Percentiles rank a stretch among this genome's conserved stretches.
phyloP scores from a whole-genome alignment of 2,888 invertebrate genomes.

The Apotomis betuletana region DNA sequence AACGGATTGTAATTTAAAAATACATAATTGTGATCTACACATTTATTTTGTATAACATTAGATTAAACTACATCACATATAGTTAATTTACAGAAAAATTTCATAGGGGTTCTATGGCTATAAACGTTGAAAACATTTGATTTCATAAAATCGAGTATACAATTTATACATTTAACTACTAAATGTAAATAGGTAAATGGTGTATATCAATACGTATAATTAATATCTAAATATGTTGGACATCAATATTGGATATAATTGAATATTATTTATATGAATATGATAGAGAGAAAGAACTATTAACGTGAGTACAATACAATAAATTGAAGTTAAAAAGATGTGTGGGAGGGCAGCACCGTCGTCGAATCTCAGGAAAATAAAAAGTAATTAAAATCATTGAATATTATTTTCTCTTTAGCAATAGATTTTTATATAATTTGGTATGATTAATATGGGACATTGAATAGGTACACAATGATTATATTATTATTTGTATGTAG shows the following conservation, averaged over 20 bases:
- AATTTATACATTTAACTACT: not conserved
- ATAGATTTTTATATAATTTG: not conserved
- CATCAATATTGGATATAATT: not conserved
- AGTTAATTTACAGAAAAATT: slow-evolving; percentile 7
- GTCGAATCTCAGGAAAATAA: too few relatives aligned
- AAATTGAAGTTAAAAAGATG: too few relatives aligned
- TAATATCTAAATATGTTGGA: not conserved
- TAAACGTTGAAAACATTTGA: not conserved
- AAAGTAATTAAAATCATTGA: not conserved
- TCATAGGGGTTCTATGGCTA: not conserved
- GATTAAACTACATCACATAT: slow-evolving; percentile 8
- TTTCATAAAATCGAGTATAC: not conserved
- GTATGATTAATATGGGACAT: not conserved
- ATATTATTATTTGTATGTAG: not conserved
- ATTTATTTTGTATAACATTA: slow-evolving; percentile 9
- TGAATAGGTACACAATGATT: not conserved
- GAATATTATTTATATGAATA: not conserved
- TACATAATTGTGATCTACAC: not conserved
- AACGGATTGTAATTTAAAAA: not conserved
- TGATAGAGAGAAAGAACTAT: too few relatives aligned
- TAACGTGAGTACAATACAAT: too few relatives aligned
- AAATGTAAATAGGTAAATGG: not conserved
- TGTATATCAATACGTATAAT: slow-evolving; percentile 3
- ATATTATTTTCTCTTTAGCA: not conserved
- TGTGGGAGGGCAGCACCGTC: too few relatives aligned